Evolutionary conservation across 2,797 vertebrate species (phyloP).

Genomic region (Carduelis carduelis): DNA sequence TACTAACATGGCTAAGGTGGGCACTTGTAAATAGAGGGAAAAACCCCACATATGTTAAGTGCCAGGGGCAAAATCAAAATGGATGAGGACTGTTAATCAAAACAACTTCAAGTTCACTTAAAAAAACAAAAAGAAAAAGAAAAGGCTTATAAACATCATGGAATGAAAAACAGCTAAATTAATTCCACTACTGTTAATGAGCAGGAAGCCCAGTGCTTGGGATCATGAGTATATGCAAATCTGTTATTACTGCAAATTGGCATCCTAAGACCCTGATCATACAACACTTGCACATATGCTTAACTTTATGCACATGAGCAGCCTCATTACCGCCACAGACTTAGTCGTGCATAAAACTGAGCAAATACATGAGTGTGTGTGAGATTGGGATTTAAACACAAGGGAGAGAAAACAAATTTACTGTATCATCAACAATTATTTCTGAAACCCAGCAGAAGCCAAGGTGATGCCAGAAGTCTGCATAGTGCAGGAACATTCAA

Average conservation of each 20-base stretch:
- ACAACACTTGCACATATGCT: slow-evolving; percentile 56
- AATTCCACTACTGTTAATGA: slow-evolving; percentile 28
- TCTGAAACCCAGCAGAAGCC: slow-evolving; percentile 41
- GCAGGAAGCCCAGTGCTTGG: slow-evolving; percentile 3
- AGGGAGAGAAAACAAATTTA: slow-evolving; percentile 63
- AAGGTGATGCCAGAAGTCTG: slow-evolving; percentile 29
- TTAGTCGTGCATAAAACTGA: slow-evolving; percentile 57
- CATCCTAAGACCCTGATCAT: slow-evolving; percentile 54
- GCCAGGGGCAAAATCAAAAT: neutral
- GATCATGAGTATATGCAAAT: slow-evolving; percentile 51
- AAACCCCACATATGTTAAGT: neutral
- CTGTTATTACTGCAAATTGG: slow-evolving; percentile 61
- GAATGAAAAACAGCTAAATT: neutral
- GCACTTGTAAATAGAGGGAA: neutral
- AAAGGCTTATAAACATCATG: neutral
- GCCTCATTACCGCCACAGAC: slow-evolving; percentile 39
- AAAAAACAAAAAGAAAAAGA: neutral
- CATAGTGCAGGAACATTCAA: neutral
- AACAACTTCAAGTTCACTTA: neutral
- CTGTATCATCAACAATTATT: slow-evolving; percentile 68
- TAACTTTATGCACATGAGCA: slow-evolving; percentile 63
- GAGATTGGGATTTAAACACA: slow-evolving; percentile 53
- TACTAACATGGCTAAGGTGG: neutral
- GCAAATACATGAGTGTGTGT: slow-evolving; percentile 37
- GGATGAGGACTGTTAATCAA: neutral